A percentile compares a stretch with the other conserved stretches of the same genome.
Evolutionary conservation across 1,140 invertebrate species (phyloP).

Genomic region (Drosophila quadrilineata): DNA sequence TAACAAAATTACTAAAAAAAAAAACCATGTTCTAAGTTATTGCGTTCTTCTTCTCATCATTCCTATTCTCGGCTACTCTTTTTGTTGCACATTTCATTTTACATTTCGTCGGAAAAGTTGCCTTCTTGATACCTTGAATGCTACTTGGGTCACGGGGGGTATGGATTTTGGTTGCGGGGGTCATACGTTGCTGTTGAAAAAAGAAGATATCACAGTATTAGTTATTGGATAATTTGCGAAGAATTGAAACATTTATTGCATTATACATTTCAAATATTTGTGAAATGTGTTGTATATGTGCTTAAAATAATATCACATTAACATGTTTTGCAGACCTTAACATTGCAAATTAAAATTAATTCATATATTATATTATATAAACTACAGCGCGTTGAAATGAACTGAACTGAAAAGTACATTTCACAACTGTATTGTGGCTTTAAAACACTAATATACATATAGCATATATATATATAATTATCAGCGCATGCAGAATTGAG

Average conservation of each 20-base stretch:
- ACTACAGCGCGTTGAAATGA: conserved; percentile 30
- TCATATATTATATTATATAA: conserved; percentile 19
- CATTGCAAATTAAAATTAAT: conserved; percentile 18
- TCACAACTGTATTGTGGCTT: too few species aligned
- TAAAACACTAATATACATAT: conserved; percentile 11
- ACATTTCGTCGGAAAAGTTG: conserved; percentile 30
- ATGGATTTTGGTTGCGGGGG: conserved; percentile 2
- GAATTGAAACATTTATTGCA: conserved; percentile 48
- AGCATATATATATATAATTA: conserved; percentile 7
- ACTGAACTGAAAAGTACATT: conserved; percentile 23
- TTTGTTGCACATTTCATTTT: conserved; percentile 44
- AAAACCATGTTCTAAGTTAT: conserved; percentile 50
- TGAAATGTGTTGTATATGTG: conserved; percentile 36
- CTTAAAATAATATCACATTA: conserved; percentile 80
- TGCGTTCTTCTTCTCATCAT: conserved; percentile 28
- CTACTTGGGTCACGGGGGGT: too few species aligned
- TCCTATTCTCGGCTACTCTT: conserved; percentile 20
- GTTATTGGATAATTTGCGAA: background rate
- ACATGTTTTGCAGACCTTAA: conserved; percentile 55
- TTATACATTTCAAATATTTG: conserved; percentile 31
- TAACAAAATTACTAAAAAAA: conserved; percentile 49
- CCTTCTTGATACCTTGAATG: too few species aligned
- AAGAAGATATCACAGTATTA: conserved; percentile 2
- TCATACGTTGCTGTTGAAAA: conserved; percentile 31
- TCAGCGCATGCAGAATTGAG: conserved; percentile 31